Conservation (phyloP, 2,113 vertebrate species). For the Oreochromis niloticus region DNA sequence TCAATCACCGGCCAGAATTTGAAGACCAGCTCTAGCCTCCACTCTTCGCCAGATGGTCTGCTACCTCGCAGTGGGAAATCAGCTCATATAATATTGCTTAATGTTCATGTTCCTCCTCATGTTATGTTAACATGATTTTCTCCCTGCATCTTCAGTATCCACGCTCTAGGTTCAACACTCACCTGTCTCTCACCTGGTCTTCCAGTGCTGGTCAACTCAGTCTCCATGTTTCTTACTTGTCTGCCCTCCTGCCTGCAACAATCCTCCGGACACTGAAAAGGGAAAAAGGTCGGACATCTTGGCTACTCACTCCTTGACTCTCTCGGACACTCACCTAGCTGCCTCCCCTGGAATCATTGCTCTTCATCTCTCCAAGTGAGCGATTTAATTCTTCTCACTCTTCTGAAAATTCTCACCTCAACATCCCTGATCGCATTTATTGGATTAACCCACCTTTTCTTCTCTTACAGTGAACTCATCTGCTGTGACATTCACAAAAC, state of each 20-base stretch:
- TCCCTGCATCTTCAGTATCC: background rate
- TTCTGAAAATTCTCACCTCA: background rate
- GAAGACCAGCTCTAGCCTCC: background rate
- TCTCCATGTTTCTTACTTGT: background rate
- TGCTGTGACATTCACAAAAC: background rate
- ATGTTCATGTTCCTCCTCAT: background rate
- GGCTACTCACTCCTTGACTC: background rate
- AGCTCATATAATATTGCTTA: background rate
- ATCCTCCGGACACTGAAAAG: background rate
- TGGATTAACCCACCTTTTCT: background rate
- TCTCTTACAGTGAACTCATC: background rate
- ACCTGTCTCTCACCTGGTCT: background rate
- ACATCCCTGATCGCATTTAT: background rate
- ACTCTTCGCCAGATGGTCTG: background rate
- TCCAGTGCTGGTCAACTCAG: background rate
- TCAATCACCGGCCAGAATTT: background rate
- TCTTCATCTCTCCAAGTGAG: background rate
- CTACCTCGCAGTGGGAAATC: background rate
- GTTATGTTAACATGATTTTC: background rate
- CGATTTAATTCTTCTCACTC: background rate
- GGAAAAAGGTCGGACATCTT: background rate
- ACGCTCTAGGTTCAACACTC: background rate
- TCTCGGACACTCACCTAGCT: background rate
- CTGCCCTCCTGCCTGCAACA: background rate
- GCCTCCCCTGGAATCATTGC: background rate